Conservation (phyloP, 2,888 invertebrate genomes). For the Salpingus planirostris region DNA sequence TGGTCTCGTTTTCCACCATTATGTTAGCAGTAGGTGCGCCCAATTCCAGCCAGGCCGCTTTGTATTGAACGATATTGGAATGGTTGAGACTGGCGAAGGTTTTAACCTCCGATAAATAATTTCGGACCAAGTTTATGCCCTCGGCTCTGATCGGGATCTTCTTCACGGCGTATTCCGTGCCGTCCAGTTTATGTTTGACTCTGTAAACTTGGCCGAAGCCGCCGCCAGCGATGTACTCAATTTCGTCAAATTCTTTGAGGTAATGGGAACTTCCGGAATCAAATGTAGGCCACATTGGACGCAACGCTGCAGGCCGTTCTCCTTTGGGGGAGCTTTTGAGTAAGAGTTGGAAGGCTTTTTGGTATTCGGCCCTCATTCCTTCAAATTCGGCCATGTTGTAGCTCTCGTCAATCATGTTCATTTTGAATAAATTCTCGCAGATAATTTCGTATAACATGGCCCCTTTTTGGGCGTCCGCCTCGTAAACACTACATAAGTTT, state of each 20-base stretch:
- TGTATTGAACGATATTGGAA: slow-evolving; percentile 72
- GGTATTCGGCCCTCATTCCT: slow-evolving; percentile 58
- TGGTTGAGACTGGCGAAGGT: slow-evolving; percentile 71
- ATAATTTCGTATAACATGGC: slow-evolving; percentile 56
- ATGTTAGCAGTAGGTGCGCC: slow-evolving; percentile 41
- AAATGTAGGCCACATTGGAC: slow-evolving; percentile 46
- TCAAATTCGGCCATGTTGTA: slow-evolving; percentile 63
- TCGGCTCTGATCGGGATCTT: slow-evolving; percentile 60
- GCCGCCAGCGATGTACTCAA: slow-evolving; percentile 60
- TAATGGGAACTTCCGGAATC: slow-evolving; percentile 54
- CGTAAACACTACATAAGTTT: slow-evolving; percentile 56
- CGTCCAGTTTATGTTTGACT: slow-evolving; percentile 66
- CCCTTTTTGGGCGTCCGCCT: slow-evolving; percentile 50
- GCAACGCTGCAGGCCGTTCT: slow-evolving; percentile 45
- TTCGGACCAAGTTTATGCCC: slow-evolving; percentile 54
- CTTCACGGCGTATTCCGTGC: slow-evolving; percentile 71
- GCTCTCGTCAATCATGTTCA: slow-evolving; percentile 62
- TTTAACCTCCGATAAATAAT: slow-evolving; percentile 68
- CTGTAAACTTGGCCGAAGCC: slow-evolving; percentile 63
- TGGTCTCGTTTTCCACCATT: slow-evolving; percentile 23
- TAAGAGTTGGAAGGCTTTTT: slow-evolving; percentile 52
- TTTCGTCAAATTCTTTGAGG: slow-evolving; percentile 59
- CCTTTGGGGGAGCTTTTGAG: slow-evolving; percentile 51
- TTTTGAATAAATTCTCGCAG: slow-evolving; percentile 57
- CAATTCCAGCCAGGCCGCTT: slow-evolving; percentile 74